A percentile compares a stretch with the other conserved stretches of the same genome.
These are phyloP conservation scores for Gymnoscopelus braueri DNA, from an alignment of 2,797 vertebrate species.

Conservation along the genomic window DNA sequence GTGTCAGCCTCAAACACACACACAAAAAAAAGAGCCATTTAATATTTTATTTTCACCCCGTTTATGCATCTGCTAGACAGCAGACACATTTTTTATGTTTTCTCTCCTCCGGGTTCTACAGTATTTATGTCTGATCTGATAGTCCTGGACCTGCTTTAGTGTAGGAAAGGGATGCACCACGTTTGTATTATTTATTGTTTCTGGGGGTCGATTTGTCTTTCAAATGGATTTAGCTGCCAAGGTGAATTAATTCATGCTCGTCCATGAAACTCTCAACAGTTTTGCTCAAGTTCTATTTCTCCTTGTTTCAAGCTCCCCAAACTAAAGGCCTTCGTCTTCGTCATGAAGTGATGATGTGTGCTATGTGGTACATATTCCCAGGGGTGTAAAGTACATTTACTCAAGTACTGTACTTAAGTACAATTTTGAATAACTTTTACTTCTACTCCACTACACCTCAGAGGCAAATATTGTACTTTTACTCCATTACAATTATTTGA, in stretches of 20 bases:
- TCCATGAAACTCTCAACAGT: constrained; percentile 35
- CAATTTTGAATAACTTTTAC: too few species aligned
- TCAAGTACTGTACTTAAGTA: too few species aligned
- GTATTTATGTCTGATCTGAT: constrained; percentile 40
- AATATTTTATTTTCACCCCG: constrained; percentile 35
- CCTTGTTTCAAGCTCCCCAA: neutral
- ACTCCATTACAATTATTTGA: too few species aligned
- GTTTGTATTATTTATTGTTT: constrained; percentile 40
- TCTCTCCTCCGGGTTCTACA: constrained; percentile 39
- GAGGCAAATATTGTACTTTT: too few species aligned
- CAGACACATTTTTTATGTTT: constrained; percentile 40
- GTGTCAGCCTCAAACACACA: constrained; percentile 51
- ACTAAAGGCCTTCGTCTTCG: too few species aligned
- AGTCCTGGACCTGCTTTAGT: constrained; percentile 8
- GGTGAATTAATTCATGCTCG: constrained; percentile 29
- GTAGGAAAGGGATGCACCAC: constrained; percentile 9
- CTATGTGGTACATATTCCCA: too few species aligned
- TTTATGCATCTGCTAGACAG: constrained; percentile 34
- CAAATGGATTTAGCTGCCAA: constrained; percentile 25
- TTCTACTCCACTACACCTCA: too few species aligned
- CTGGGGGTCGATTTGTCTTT: constrained; percentile 35
- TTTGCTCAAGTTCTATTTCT: constrained; percentile 14
- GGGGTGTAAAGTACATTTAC: too few species aligned
- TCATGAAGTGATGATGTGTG: too few species aligned
- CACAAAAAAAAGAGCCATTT: constrained; percentile 13